phyloP scores from a whole-genome alignment of 2,113 vertebrate genomes.

The Girardinichthys multiradiatus region DNA sequence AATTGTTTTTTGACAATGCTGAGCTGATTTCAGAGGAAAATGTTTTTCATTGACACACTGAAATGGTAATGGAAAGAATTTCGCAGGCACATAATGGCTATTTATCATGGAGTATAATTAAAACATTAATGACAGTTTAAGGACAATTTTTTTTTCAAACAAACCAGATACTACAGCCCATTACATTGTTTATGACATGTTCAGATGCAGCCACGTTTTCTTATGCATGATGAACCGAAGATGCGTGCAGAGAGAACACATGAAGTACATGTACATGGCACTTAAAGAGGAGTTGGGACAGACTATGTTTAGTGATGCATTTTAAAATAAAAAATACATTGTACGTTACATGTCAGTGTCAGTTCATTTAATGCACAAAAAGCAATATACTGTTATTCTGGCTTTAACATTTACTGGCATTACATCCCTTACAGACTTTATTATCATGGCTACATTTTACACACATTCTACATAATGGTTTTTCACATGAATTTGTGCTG shows the following conservation, averaged over 20 bases:
- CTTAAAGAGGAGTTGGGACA: slow-evolving; percentile 57
- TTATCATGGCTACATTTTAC: slow-evolving; percentile 26
- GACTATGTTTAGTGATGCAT: slow-evolving; percentile 45
- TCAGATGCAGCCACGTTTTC: slow-evolving; percentile 62
- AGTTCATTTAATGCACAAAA: slow-evolving; percentile 42
- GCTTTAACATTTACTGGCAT: slow-evolving; percentile 16
- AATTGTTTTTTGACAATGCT: neutral
- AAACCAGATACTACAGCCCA: slow-evolving; percentile 51
- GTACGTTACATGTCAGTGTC: slow-evolving; percentile 29
- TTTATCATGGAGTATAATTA: slow-evolving; percentile 66
- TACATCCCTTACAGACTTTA: slow-evolving; percentile 43
- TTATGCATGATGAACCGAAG: slow-evolving; percentile 54
- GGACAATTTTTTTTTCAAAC: slow-evolving; percentile 28
- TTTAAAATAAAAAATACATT: slow-evolving; percentile 57
- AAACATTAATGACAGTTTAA: slow-evolving; percentile 62
- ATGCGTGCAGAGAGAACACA: slow-evolving; percentile 65
- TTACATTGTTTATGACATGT: slow-evolving; percentile 55
- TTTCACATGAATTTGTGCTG: slow-evolving; percentile 12
- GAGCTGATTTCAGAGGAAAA: slow-evolving; percentile 57
- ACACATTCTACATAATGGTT: slow-evolving; percentile 42
- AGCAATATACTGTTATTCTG: slow-evolving; percentile 23
- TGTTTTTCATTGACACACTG: slow-evolving; percentile 70
- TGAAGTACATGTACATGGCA: slow-evolving; percentile 55
- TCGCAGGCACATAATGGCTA: slow-evolving; percentile 70
- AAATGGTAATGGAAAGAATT: slow-evolving; percentile 64